Evolutionary conservation across 2,888 invertebrate genomes (phyloP).

Genomic region (Dione vanillae): DNA sequence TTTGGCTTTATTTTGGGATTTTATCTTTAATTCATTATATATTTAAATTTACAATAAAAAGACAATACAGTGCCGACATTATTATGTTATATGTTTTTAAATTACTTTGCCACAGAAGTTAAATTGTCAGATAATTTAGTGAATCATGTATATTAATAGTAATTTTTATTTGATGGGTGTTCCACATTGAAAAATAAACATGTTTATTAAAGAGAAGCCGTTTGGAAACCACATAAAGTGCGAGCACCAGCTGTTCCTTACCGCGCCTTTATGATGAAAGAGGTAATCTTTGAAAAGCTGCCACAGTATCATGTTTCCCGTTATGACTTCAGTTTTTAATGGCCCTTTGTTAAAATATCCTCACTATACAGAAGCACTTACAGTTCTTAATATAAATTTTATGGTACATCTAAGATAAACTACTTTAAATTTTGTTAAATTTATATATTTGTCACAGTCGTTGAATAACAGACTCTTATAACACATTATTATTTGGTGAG

Average conservation of each 20-base stretch:
- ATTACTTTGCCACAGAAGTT: not conserved
- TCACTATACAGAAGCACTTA: slow-evolving; percentile 74
- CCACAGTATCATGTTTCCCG: slow-evolving; percentile 81
- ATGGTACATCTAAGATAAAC: slow-evolving; percentile 6
- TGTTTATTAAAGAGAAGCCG: slow-evolving; percentile 79
- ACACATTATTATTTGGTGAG: not conserved
- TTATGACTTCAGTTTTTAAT: slow-evolving; percentile 83
- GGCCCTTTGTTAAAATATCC: slow-evolving; percentile 72
- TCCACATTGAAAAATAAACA: slow-evolving; percentile 79
- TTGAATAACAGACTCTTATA: not conserved
- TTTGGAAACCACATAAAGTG: slow-evolving; percentile 80
- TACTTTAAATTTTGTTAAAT: not conserved
- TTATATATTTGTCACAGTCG: not conserved
- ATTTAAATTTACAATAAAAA: not conserved
- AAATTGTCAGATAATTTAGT: slow-evolving; percentile 45
- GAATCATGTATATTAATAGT: slow-evolving; percentile 64
- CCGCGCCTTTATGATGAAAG: slow-evolving; percentile 80
- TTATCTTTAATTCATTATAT: not conserved
- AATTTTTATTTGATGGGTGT: slow-evolving; percentile 71
- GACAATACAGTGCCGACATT: not conserved
- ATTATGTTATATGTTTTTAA: not conserved
- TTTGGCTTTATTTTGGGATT: not conserved
- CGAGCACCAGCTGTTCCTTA: slow-evolving; percentile 75
- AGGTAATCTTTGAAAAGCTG: slow-evolving; percentile 66
- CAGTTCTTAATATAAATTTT: slow-evolving; percentile 63